These are phyloP conservation scores for Nephila pilipes DNA, from an alignment of 1,140 invertebrate genomes.

Conservation along the genomic window DNA sequence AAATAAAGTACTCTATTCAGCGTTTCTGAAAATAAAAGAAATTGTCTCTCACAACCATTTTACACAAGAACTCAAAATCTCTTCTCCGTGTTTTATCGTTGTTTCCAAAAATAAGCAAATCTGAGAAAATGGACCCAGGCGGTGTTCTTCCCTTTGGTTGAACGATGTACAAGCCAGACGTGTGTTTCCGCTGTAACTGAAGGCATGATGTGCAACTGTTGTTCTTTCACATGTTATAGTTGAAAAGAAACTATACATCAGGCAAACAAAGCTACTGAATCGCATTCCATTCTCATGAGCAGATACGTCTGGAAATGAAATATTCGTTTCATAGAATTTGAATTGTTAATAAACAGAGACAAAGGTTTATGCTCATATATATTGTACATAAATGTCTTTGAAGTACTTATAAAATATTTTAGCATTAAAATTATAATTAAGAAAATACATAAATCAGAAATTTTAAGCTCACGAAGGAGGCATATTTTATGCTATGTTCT, in stretches of 20 bases:
- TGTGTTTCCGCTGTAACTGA: neutral
- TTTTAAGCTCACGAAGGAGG: no score
- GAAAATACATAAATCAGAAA: no score
- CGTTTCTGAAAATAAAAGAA: conserved; percentile 58
- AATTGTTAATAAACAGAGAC: no score
- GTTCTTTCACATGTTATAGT: neutral
- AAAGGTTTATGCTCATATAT: no score
- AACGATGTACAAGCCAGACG: neutral
- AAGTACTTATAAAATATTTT: no score
- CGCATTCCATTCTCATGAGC: neutral
- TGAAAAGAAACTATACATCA: neutral
- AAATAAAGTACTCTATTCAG: conserved; percentile 18
- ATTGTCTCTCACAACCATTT: conserved; percentile 42
- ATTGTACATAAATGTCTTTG: no score
- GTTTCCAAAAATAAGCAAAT: conserved; percentile 39
- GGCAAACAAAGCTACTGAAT: neutral
- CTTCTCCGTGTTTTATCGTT: conserved; percentile 1
- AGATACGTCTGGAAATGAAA: no score
- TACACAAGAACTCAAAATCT: conserved; percentile 28
- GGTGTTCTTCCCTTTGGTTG: neutral
- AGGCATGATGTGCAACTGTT: neutral
- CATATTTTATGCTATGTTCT: no score
- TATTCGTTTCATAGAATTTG: no score
- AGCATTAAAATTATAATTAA: no score
- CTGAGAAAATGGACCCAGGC: neutral